Percentiles rank a stretch among this genome's conserved stretches.
Conservation (phyloP, 2,888 invertebrate species). For the Netelia inedita region DNA sequence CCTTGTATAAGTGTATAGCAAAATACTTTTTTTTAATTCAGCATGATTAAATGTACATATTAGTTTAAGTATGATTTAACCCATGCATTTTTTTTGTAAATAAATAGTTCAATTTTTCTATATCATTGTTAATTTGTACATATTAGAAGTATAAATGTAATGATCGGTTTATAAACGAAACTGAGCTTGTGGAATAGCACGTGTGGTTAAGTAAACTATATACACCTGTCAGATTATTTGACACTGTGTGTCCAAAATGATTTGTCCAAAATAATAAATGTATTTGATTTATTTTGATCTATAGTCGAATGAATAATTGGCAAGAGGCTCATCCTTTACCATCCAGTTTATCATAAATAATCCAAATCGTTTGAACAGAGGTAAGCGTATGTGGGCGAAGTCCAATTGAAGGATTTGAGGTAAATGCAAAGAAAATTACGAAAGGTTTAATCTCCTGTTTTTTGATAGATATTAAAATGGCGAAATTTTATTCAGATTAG, state of each 20-base stretch:
- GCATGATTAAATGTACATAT: slow-evolving; percentile 52
- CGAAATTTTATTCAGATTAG: too few relatives aligned
- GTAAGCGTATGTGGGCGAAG: too few relatives aligned
- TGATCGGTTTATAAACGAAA: background rate
- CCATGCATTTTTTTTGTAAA: slow-evolving; percentile 56
- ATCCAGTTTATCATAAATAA: too few relatives aligned
- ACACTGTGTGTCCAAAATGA: background rate
- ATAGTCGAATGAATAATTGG: background rate
- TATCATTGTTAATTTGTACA: background rate
- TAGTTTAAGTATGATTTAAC: slow-evolving; percentile 29
- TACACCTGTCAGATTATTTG: background rate
- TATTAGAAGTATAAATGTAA: background rate
- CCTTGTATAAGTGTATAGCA: background rate
- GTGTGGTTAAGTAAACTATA: slow-evolving; percentile 28
- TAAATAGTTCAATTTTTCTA: slow-evolving; percentile 54
- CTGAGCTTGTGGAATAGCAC: slow-evolving; percentile 2
- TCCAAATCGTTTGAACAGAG: too few relatives aligned
- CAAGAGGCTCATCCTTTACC: too few relatives aligned
- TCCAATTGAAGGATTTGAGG: too few relatives aligned
- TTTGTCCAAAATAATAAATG: background rate
- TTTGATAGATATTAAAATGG: too few relatives aligned
- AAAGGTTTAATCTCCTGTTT: too few relatives aligned
- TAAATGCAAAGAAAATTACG: too few relatives aligned
- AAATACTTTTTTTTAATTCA: slow-evolving; percentile 15
- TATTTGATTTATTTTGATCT: background rate